These are phyloP conservation scores for Papilio demoleus DNA, from an alignment of 2,888 invertebrate species.

Conservation along the genomic window DNA sequence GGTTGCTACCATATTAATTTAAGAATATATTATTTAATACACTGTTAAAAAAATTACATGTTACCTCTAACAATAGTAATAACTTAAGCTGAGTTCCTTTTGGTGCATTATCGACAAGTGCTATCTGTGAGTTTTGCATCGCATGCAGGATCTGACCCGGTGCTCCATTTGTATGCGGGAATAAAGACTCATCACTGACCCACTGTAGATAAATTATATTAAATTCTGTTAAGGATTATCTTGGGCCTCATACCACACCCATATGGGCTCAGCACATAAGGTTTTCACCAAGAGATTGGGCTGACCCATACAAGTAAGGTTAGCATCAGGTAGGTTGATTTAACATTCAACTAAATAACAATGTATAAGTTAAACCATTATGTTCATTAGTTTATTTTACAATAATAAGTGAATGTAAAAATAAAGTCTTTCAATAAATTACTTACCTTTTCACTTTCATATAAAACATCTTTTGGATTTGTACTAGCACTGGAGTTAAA, in stretches of 20 bases:
- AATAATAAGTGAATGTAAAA: not conserved
- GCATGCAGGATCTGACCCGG: constrained; percentile 86
- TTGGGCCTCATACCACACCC: no score
- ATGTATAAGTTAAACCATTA: no score
- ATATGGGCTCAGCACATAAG: no score
- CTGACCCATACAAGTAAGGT: no score
- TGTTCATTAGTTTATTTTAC: not conserved
- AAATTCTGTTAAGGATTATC: no score
- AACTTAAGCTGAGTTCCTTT: constrained; percentile 96
- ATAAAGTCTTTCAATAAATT: not conserved
- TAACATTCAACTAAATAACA: no score
- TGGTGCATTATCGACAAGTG: constrained; percentile 89
- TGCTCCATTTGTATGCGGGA: constrained; percentile 75
- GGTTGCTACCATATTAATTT: no score
- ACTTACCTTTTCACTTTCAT: constrained; percentile 67
- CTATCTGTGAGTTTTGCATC: constrained; percentile 86
- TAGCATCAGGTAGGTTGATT: no score
- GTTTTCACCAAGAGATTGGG: no score
- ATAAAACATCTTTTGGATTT: constrained; percentile 59
- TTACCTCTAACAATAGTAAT: constrained; percentile 88
- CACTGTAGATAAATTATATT: constrained; percentile 62
- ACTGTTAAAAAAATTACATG: no score
- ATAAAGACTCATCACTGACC: constrained; percentile 73
- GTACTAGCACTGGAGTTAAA: constrained; percentile 67
- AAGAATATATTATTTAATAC: no score